Evolutionary conservation across 1,140 invertebrate genomes (phyloP).

Genomic region (Sogatella furcifera): DNA sequence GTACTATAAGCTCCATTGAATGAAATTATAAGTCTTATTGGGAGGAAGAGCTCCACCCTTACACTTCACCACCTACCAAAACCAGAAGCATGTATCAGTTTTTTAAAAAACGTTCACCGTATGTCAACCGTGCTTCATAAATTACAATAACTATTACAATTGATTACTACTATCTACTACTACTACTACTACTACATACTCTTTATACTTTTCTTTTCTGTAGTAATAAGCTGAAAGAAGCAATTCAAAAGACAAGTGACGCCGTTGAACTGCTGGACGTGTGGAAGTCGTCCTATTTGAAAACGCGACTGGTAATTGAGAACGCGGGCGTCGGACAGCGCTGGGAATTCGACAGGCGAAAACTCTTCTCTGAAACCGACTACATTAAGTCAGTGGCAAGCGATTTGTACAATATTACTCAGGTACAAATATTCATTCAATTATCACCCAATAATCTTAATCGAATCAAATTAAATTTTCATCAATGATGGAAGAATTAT

Average conservation of each 20-base stretch:
- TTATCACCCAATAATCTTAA: too few species aligned
- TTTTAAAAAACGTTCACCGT: too few species aligned
- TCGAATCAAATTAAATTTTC: too few species aligned
- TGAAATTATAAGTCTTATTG: too few species aligned
- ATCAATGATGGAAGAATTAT: too few species aligned
- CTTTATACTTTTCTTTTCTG: constrained; percentile 17
- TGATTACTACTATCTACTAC: too few species aligned
- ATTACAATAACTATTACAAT: too few species aligned
- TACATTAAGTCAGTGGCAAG: constrained; percentile 67
- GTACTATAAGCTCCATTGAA: too few species aligned
- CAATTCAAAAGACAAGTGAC: constrained; percentile 28
- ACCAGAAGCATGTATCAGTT: too few species aligned
- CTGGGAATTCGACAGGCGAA: constrained; percentile 81
- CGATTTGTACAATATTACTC: constrained; percentile 61
- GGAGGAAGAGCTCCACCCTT: too few species aligned
- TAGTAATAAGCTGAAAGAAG: constrained; percentile 36
- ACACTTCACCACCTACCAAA: too few species aligned
- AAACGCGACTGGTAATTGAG: constrained; percentile 70
- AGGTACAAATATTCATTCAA: constrained; percentile 35
- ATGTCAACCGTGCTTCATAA: too few species aligned
- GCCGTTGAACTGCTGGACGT: constrained; percentile 55
- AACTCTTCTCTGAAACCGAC: constrained; percentile 70
- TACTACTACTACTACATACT: not conserved
- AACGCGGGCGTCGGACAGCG: constrained; percentile 63
- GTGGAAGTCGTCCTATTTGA: constrained; percentile 64